Evolutionary conservation across 2,113 vertebrate species (phyloP), one percentile per base, ranked within the genome.

Genomic region (Nannospalax galili): DNA sequence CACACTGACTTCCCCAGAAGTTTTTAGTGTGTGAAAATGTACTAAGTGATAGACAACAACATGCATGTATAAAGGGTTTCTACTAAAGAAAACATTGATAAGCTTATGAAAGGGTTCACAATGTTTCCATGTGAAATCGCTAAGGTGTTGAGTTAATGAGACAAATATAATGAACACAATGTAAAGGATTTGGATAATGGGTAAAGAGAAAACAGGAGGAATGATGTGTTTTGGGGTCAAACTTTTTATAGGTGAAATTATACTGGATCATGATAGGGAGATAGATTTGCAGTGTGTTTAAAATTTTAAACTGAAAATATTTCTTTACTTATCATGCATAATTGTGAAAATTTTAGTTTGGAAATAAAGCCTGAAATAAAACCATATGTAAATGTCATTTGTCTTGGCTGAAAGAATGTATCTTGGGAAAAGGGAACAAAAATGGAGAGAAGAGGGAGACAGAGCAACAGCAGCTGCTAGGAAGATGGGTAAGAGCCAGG

Each of bases 401-500:
- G 1, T 67, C 15, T 7, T 9, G 4, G 15, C 7, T 85, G 3
- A 26, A 32, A 5, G 35, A 2, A 1, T 5, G 28, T 17, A 64
- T 16, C 30, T 32, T 32, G 26, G 16, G 14, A 15, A 74, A 56
- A 88, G 3, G 22, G 28, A 87, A 32, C 32, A n/a, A 62, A 35
- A 0, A 85, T 1, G 7, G 64, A n/a, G 16, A 73, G 7, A 62
- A 17, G 9, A 14, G 1, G 16, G 3, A 10, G 48, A 40, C 1
- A 3, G 19, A 10, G 60, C 1, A 35, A 3, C 0, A 7, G 7
- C 20, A 72, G 58, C n/a, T n/a, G 10, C 2, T 11, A 9, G 19
- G 26, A 20, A 42, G 15, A 8, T 19, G 67, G 24, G n/a, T 37
- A 6, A 11, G 10, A 1, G 3, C 3, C 30, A 42, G 0, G 2